Conservation (phyloP, 2,888 invertebrate species). For the Lasioglossum figueresi region DNA sequence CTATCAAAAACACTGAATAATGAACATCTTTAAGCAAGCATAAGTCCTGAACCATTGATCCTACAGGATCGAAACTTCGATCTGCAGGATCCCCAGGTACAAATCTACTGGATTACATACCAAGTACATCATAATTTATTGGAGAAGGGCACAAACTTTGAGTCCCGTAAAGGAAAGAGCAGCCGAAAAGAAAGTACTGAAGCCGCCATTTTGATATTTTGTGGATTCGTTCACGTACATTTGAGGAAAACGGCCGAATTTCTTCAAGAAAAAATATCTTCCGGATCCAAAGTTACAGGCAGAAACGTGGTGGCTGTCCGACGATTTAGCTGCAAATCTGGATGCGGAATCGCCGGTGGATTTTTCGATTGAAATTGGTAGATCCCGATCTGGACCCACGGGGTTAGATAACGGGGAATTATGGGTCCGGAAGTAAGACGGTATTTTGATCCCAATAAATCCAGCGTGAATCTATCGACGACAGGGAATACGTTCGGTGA, state of each 20-base stretch:
- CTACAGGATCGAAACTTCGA: too few species aligned
- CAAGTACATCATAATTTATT: too few species aligned
- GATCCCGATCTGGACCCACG: slow-evolving; percentile 66
- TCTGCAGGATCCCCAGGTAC: too few species aligned
- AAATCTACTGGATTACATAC: too few species aligned
- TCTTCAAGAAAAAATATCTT: neutral
- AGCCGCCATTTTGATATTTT: neutral
- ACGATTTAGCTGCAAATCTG: neutral
- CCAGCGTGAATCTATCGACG: slow-evolving; percentile 1
- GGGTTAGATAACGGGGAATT: neutral
- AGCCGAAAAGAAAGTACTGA: neutral
- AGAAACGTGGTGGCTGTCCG: neutral
- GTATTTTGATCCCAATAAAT: slow-evolving; percentile 5
- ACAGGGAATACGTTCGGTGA: slow-evolving; percentile 29
- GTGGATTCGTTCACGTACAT: too few species aligned
- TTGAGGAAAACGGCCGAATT: neutral
- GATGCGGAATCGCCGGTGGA: neutral
- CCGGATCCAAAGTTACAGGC: too few species aligned
- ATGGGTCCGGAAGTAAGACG: neutral
- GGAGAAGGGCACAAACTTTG: too few species aligned
- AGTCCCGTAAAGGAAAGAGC: too few species aligned
- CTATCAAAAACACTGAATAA: too few species aligned
- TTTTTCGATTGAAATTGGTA: neutral
- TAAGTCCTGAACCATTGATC: too few species aligned
- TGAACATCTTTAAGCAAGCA: too few species aligned